These are phyloP conservation scores for Spilosoma lubricipeda DNA, from an alignment of 2,888 invertebrate genomes.

Conservation along the genomic window DNA sequence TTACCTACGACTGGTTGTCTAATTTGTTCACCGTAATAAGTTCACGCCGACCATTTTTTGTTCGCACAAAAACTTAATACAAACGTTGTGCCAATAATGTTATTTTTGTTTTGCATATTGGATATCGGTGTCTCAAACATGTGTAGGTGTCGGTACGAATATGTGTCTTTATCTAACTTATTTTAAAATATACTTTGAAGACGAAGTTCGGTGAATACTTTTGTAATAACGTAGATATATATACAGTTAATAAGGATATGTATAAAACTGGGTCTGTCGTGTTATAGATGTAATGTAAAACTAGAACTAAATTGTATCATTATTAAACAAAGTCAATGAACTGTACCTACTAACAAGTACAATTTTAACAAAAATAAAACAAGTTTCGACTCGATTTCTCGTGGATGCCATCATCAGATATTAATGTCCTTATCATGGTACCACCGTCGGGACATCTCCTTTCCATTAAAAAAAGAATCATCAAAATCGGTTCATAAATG, in stretches of 20 bases:
- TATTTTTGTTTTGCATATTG: constrained; percentile 81
- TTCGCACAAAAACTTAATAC: constrained; percentile 70
- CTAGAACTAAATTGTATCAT: too few species aligned
- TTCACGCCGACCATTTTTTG: constrained; percentile 72
- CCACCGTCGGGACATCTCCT: too few species aligned
- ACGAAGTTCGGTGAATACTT: background rate
- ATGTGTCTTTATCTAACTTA: constrained; percentile 33
- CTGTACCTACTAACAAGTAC: too few species aligned
- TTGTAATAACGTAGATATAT: background rate
- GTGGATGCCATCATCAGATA: too few species aligned
- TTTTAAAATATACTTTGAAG: background rate
- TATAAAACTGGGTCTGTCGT: background rate
- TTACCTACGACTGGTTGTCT: constrained; percentile 75
- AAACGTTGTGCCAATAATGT: constrained; percentile 78
- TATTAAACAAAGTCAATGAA: too few species aligned
- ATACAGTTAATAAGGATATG: background rate
- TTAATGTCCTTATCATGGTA: too few species aligned
- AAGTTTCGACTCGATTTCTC: too few species aligned
- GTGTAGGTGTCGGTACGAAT: constrained; percentile 49
- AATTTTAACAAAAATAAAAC: too few species aligned
- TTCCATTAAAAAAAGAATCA: too few species aligned
- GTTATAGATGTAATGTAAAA: background rate
- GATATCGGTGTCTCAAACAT: constrained; percentile 76
- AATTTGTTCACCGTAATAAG: constrained; percentile 78
- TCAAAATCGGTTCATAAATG: too few species aligned